Percentiles rank a stretch among this genome's conserved stretches.
phyloP scores from a whole-genome alignment of 2,113 vertebrate species.

The Semnopithecus entellus region DNA sequence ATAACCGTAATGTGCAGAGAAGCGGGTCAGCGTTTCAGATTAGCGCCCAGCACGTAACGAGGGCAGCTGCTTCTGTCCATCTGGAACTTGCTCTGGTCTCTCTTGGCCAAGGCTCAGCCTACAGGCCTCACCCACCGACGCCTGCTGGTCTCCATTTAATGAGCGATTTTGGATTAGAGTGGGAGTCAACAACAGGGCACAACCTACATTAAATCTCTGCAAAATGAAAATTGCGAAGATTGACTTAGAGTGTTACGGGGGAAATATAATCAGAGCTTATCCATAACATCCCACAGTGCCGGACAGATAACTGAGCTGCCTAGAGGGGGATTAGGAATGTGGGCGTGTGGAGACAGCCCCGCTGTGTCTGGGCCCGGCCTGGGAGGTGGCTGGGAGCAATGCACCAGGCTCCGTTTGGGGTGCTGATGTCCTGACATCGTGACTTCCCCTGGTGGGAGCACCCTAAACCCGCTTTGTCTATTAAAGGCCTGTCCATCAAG shows the following conservation, averaged over 20 bases:
- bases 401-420: accelerated
- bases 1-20: conserved; percentile 85
- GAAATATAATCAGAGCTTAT: conserved; percentile 93
- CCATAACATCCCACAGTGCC: conserved; percentile 79
- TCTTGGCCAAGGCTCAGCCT: conserved; percentile 84
- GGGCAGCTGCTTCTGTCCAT: conserved; percentile 89
- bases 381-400: no score
- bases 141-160: conserved; percentile 90
- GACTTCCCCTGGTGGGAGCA: accelerated
- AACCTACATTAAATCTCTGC: conserved; percentile 97
- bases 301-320: conserved; percentile 85
- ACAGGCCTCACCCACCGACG: conserved; percentile 87
- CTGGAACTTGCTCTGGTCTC: conserved; percentile 82
- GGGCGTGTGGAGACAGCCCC: conserved; percentile 77
- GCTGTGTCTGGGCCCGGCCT: neutral
- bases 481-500: neutral
- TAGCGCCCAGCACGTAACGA: conserved; percentile 86
- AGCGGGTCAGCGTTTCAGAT: conserved; percentile 87
- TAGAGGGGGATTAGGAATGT: conserved; percentile 87
- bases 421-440: accelerated
- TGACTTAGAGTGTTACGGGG: conserved; percentile 91
- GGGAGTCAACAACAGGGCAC: conserved; percentile 89
- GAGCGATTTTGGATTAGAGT: conserved; percentile 94
- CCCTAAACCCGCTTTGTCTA: neutral
- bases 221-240: conserved; percentile 99